Evolutionary conservation across 2,113 vertebrate genomes (phyloP), one percentile per base, ranked within the genome.

Genomic region (Sciurus niger): DNA sequence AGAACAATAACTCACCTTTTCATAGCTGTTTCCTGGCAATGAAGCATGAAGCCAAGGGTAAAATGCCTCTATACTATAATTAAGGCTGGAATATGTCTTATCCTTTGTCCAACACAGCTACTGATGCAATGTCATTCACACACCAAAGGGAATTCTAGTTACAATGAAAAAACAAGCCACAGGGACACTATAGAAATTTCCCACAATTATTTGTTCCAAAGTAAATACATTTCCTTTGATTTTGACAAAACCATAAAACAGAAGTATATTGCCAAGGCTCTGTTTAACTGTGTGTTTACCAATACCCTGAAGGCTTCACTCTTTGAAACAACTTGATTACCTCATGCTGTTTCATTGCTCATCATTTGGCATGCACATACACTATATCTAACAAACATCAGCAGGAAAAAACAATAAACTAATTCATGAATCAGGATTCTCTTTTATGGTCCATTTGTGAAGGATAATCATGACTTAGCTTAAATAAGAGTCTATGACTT

Each of bases 221-320:
- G 95, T 93, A 98, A 97, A 97, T 95, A 96, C 3, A 0, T 96
- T 94, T 92, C 87, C 95, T 98, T 97, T 98, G 96, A 97, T 97
- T 97, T n/a, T 91, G 84, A 96, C 95, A 95, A 96, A 96, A 97
- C 94, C 95, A 43, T 95, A 95, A 95, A 96, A 95, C 94, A 95
- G 90, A 83, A 73, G 80, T 68, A 48, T 73, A 97, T 77, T 95
- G 96, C 90, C 92, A 37, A 97, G 53, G 76, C 72, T 86, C 48
- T 78, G 68, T 93, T 96, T 95, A 89, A 86, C 76, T 53, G 40
- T 76, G 58, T 96, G 83, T 95, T 97, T 97, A 97, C 97, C 96
- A 94, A 92, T 88, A 95, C 94, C 96, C 97, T 65, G 58, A 55
- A 95, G 96, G 96, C 96, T 93, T 90, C 34, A 25, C 76, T 92